A percentile compares a stretch with the other conserved stretches of the same genome.
Conservation (phyloP, 2,113 vertebrate species). For the Callorhinus ursinus region DNA sequence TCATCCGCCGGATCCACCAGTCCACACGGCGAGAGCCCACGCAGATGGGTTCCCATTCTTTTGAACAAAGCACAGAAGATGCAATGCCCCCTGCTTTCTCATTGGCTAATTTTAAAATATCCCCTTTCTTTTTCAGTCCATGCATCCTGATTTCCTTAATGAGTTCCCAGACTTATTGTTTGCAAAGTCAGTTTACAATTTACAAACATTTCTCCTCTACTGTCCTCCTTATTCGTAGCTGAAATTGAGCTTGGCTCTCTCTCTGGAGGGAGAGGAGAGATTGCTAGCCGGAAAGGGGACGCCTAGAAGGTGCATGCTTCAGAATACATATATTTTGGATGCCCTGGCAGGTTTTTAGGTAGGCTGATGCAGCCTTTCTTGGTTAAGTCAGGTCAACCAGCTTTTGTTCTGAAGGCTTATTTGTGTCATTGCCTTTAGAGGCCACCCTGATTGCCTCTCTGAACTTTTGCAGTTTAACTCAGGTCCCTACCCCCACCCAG, state of each 20-base stretch:
- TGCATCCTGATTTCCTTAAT: not conserved
- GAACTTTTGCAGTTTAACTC: not conserved
- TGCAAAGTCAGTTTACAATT: not conserved
- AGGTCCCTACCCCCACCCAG: not conserved
- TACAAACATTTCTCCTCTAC: not conserved
- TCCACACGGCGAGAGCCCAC: not conserved
- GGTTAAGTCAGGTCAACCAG: not conserved
- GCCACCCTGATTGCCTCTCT: not conserved
- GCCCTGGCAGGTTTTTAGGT: not conserved
- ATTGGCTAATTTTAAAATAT: not conserved
- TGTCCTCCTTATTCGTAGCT: not conserved
- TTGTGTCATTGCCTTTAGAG: not conserved
- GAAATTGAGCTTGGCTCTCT: not conserved
- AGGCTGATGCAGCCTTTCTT: not conserved
- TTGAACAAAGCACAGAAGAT: not conserved
- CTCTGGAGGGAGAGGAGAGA: not conserved
- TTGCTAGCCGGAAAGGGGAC: too few relatives aligned
- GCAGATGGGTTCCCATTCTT: accelerated
- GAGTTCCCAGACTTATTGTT: not conserved
- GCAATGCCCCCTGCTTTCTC: not conserved
- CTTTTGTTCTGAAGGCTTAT: not conserved
- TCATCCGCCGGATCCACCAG: not conserved
- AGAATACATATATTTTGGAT: not conserved
- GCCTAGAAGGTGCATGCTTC: not conserved
- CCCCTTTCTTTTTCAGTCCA: not conserved